Base-by-base conservation (phyloP, 1,140 invertebrate genomes). In the Chlorops oryzae region DNA sequence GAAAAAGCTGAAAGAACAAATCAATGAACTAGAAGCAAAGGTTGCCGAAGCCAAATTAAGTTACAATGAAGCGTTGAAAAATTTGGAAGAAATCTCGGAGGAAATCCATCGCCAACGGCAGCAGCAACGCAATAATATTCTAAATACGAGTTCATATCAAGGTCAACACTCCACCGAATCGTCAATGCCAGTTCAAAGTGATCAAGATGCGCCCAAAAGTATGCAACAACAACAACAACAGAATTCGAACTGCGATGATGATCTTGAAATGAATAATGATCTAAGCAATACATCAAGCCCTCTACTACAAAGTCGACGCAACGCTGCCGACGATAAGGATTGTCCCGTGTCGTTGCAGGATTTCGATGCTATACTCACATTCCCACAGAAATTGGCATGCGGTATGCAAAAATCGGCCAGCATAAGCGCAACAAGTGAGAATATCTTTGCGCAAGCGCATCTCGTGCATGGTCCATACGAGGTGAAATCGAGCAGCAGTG, bases 61-160 rank as follows among this genome's bases (percentile, higher is more conserved):
- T 47, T 96, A 96, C 67, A 82, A 92, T 1, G 83, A 90, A 60
- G 89, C 92, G 1, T 73, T 96, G 7, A 80, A 86, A 60, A 89
- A 89, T 63, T 74, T 96, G 3, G 93, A 96, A 74, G 81, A 83
- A 69, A 96, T 96, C 63, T 95, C 90, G 41, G 91, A 95, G 74
- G 91, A 95, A 72, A 96, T 96, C 60, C 92, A 96, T 67, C 79
- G 81, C 56, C 63, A 70, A 40, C 55, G 69, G 2, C 65, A 70
- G 54, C 67, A 70, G 50, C 17, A 48, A 27, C 62, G 63, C 20
- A 62, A 66, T n/a, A 61, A 65, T 41, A 50, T 67, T 27, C 57
- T 65, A 7, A 64, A 65, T n/a, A n/a, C n/a, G n/a, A n/a, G n/a
- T n/a, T n/a, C n/a, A n/a, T n/a, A n/a, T n/a, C 7, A 43, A 10